These are phyloP conservation scores for Bergia puertoricense DNA, from an alignment of 92 coral and sea anemone species.

Conservation along the genomic window DNA sequence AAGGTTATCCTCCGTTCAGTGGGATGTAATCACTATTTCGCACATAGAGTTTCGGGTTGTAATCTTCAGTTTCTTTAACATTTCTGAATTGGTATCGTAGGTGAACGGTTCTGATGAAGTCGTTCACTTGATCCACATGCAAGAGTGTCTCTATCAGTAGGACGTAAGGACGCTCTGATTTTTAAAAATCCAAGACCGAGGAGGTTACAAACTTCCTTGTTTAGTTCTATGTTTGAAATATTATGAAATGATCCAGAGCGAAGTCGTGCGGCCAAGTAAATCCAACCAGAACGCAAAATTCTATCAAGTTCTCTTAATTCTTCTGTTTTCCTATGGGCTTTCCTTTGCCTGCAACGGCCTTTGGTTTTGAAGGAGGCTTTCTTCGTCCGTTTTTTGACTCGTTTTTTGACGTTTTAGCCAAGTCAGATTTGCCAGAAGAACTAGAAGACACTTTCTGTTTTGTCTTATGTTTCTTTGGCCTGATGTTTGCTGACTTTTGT, in stretches of 20 bases:
- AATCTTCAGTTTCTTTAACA: too few relatives aligned
- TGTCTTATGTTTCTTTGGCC: not conserved
- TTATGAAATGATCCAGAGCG: slow-evolving; percentile 20
- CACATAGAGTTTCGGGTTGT: not conserved
- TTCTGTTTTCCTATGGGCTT: slow-evolving; percentile 18
- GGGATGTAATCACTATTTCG: not conserved
- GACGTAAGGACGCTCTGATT: slow-evolving; percentile 11
- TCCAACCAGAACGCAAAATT: slow-evolving; percentile 1
- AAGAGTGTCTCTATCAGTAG: not conserved
- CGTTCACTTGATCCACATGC: too few relatives aligned
- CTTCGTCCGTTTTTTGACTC: not conserved
- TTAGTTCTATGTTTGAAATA: slow-evolving; percentile 3
- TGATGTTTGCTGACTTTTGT: not conserved
- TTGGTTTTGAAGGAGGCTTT: slow-evolving; percentile 4
- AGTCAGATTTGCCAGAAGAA: not conserved
- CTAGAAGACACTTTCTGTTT: not conserved
- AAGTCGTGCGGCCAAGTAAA: slow-evolving; percentile 9
- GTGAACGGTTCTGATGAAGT: too few relatives aligned
- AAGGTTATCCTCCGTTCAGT: not conserved
- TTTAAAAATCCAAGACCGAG: slow-evolving; percentile 18
- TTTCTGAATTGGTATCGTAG: too few relatives aligned
- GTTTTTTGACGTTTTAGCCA: not conserved
- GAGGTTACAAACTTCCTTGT: not conserved
- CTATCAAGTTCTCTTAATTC: slow-evolving; percentile 13
- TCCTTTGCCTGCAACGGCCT: slow-evolving; percentile 23